Evolutionary conservation across 2,797 vertebrate genomes (phyloP).

Genomic region (Gobio occitaniae): DNA sequence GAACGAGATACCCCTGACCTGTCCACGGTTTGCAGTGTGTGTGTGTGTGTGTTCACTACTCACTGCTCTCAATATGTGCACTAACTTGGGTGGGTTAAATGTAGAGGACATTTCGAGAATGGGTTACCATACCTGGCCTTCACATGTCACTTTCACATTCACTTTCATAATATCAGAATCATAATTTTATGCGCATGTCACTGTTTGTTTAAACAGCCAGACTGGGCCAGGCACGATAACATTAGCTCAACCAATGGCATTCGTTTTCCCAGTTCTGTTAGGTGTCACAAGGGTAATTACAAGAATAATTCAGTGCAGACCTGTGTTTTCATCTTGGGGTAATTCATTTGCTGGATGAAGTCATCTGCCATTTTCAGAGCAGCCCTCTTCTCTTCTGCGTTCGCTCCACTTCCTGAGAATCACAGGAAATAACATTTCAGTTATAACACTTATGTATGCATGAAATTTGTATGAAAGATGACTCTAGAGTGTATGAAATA

Average conservation of each 20-base stretch:
- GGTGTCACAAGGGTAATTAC: no score
- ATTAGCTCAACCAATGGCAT: not conserved
- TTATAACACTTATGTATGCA: not conserved
- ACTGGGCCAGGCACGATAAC: not conserved
- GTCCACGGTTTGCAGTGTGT: no score
- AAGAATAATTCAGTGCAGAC: constrained; percentile 67
- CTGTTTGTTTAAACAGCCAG: not conserved
- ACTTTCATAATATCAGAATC: not conserved
- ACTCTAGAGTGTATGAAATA: not conserved
- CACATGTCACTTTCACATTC: no score
- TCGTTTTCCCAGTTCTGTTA: not conserved
- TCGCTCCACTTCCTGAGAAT: constrained; percentile 87
- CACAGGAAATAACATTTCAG: not conserved
- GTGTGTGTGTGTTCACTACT: no score
- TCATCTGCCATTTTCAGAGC: constrained; percentile 92
- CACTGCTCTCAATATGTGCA: no score
- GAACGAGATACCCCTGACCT: no score
- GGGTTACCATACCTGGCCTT: no score
- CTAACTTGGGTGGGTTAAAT: no score
- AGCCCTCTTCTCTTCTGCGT: constrained; percentile 87
- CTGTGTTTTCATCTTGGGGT: constrained; percentile 93
- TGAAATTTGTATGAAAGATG: not conserved
- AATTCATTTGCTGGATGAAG: constrained; percentile 93
- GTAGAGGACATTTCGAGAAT: no score
- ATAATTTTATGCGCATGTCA: not conserved